Conservation (phyloP, 2,113 vertebrate genomes). For the Pantherophis guttatus region DNA sequence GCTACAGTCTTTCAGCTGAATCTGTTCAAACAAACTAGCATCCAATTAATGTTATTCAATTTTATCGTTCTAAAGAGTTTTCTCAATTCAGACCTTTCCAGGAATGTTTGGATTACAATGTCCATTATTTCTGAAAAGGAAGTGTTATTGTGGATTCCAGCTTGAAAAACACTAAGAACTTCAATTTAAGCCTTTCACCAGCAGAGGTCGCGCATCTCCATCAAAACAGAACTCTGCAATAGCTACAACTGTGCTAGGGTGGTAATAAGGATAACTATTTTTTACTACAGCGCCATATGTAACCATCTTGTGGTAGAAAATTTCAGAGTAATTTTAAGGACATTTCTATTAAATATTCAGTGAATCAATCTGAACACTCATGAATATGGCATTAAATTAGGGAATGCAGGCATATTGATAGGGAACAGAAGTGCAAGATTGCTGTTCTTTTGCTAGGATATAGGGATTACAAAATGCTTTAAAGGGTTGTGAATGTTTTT, state of each 20-base stretch:
- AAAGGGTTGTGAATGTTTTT: background rate
- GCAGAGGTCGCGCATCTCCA: constrained; percentile 7
- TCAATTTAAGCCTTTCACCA: background rate
- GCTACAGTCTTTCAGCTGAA: background rate
- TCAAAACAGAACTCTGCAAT: background rate
- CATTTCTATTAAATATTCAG: background rate
- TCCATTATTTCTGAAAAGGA: background rate
- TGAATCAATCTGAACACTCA: background rate
- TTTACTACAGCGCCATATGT: background rate
- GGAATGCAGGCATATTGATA: background rate
- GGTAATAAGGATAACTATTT: background rate
- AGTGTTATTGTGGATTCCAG: background rate
- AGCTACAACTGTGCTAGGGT: background rate
- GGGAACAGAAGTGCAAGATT: background rate
- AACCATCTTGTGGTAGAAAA: background rate
- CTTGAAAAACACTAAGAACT: background rate
- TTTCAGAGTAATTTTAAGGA: background rate
- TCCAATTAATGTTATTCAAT: background rate
- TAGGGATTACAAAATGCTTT: background rate
- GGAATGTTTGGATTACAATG: background rate
- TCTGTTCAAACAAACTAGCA: background rate
- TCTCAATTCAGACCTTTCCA: background rate
- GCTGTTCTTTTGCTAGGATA: background rate
- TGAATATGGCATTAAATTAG: background rate
- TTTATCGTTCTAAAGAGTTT: background rate